These are phyloP conservation scores for Tenebrio molitor DNA, from an alignment of 1,140 invertebrate species.

Conservation along the genomic window DNA sequence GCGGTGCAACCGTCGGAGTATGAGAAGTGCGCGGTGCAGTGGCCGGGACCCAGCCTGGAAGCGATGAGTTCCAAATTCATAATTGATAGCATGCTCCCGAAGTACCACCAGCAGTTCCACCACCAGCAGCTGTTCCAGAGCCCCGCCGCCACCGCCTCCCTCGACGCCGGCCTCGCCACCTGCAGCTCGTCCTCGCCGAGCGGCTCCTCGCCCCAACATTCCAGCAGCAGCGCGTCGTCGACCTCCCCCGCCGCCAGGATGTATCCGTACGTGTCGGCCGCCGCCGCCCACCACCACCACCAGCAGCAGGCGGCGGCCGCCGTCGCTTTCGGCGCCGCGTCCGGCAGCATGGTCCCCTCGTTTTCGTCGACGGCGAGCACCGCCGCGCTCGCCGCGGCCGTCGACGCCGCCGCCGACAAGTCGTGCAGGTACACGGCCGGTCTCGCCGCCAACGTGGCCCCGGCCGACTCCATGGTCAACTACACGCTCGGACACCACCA, in stretches of 20 bases:
- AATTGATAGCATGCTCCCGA: slow-evolving; percentile 97
- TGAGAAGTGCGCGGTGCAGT: too few relatives aligned
- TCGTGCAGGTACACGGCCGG: slow-evolving; percentile 83
- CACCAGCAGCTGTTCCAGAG: slow-evolving; percentile 75
- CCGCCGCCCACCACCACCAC: slow-evolving; percentile 77
- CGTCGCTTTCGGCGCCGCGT: slow-evolving; percentile 75
- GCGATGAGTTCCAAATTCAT: slow-evolving; percentile 96
- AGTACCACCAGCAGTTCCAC: slow-evolving; percentile 88
- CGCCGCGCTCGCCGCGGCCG: slow-evolving; percentile 73
- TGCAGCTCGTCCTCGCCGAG: slow-evolving; percentile 66
- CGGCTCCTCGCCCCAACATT: slow-evolving; percentile 68
- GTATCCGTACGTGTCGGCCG: slow-evolving; percentile 79
- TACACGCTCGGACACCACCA: slow-evolving; percentile 82
- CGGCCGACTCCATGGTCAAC: slow-evolving; percentile 84
- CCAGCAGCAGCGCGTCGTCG: slow-evolving; percentile 69
- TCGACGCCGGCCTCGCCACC: slow-evolving; percentile 71
- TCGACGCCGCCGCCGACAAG: slow-evolving; percentile 76
- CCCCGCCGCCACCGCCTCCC: slow-evolving; percentile 65
- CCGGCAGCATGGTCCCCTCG: slow-evolving; percentile 73
- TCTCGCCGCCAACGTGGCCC: slow-evolving; percentile 74
- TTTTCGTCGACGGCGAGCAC: slow-evolving; percentile 69
- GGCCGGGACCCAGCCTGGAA: slow-evolving; percentile 57
- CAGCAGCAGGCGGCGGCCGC: slow-evolving; percentile 79
- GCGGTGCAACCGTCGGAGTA: slow-evolving; percentile 58
- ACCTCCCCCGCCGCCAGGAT: slow-evolving; percentile 79